Base-by-base conservation (phyloP, 2,888 invertebrate genomes). In the Drosophila birchii region DNA sequence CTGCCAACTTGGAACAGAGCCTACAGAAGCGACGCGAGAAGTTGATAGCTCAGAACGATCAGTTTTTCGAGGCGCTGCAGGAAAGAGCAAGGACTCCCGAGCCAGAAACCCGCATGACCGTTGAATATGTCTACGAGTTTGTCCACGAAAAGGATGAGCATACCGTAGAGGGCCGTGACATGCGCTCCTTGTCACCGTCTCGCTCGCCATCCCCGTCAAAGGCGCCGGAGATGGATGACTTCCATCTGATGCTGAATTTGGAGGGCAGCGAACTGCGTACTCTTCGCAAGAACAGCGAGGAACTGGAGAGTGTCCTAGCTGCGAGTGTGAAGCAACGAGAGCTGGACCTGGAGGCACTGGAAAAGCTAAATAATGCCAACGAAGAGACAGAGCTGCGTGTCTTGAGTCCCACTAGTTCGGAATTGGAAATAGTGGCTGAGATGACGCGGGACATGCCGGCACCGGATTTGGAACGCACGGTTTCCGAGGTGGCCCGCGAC, bases 401-500 rank as follows among this genome's bases (percentile, higher is more conserved):
- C 0, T 54, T 87, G 1, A 81, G 87, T 8, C 86, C 90, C 0
- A 70, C 76, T 0, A 62, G 56, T 1, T 51, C 72, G 1, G 81
- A 75, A 2, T 29, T 54, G 4, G 55, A 69, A 38, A 23, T 47
- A 39, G 73, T 73, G 26, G 53, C 23, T 66, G 69, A 5, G 23
- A 47, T 70, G 70, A 45, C 62, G 5, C 29, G 61, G 12, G 73
- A 36, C 6, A 4, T 76, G 9, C 54, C 79, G 0, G 81, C 87
- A 41, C 53, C 78, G 0, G 86, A 89, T 43, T 90, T 90, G 53
- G 87, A 90, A 16, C 90, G 92, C 7, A 89, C 89, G 0, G 78
- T 89, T 5, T 92, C 92, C 0, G 89, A 86, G 23, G 89, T 90
- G 58, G 87, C 89, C 64, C 76, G 84, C 3, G 91, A 92, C 43